Conservation (phyloP, 2,113 vertebrate species). For the Oriolus oriolus region DNA sequence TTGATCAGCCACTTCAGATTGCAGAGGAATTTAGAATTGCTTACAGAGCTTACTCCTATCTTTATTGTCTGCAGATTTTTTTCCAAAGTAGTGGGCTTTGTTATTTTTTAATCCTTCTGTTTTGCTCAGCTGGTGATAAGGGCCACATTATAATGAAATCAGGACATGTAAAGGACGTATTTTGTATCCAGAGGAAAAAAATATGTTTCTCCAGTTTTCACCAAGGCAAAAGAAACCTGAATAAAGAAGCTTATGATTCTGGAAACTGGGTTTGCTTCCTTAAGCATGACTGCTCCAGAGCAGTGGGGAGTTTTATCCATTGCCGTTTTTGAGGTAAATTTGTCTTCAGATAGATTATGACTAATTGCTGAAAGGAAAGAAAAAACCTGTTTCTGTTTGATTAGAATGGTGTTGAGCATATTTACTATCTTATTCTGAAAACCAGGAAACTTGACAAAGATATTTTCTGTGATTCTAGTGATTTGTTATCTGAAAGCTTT, state of each 20-base stretch:
- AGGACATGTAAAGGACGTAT: background rate
- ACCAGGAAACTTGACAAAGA: background rate
- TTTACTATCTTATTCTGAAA: background rate
- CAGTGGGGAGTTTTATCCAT: background rate
- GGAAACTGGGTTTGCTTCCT: background rate
- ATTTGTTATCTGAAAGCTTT: background rate
- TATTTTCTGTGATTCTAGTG: background rate
- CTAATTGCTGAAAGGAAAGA: background rate
- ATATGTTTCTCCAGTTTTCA: background rate
- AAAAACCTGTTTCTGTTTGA: background rate
- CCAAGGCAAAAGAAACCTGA: constrained; percentile 5
- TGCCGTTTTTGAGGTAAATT: background rate
- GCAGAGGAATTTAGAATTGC: background rate
- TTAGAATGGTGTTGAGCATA: background rate
- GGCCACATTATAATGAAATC: background rate
- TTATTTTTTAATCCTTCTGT: background rate
- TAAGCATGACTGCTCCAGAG: background rate
- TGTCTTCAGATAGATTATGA: background rate
- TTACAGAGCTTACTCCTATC: background rate
- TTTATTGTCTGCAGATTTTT: background rate
- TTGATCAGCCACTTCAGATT: background rate
- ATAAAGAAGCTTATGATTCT: background rate
- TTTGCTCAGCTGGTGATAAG: constrained; percentile 10
- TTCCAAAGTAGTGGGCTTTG: background rate
- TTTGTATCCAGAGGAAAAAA: constrained; percentile 4